These are phyloP conservation scores for Mythimna albipuncta DNA, from an alignment of 2,888 invertebrate species.

Conservation along the genomic window DNA sequence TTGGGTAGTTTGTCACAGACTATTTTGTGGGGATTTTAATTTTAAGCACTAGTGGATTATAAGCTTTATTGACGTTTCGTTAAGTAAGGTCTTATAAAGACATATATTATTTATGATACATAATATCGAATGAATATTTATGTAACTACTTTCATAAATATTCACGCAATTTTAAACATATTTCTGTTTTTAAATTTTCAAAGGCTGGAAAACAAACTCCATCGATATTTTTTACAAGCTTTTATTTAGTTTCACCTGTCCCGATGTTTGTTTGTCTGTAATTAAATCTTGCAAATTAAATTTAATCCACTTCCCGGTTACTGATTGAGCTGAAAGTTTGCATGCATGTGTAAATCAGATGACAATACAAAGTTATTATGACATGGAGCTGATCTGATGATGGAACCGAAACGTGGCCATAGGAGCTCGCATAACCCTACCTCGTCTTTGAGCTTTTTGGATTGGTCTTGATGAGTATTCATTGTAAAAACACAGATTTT, in stretches of 20 bases:
- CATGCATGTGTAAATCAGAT: too few species aligned
- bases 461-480: too few species aligned
- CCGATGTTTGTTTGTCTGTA: too few species aligned
- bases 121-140: neutral
- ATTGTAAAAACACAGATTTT: too few species aligned
- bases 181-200: neutral
- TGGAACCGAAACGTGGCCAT: too few species aligned
- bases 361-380: too few species aligned
- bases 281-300: too few species aligned
- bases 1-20: constrained; percentile 12
- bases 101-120: constrained; percentile 2
- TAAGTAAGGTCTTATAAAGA: constrained; percentile 14
- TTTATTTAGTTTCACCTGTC: neutral
- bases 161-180: neutral
- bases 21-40: constrained; percentile 26
- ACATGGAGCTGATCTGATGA: too few species aligned
- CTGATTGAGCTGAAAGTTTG: too few species aligned
- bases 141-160: neutral
- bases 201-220: neutral
- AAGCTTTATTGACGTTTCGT: constrained; percentile 2
- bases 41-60: constrained; percentile 8
- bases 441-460: too few species aligned
- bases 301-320: too few species aligned
- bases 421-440: too few species aligned
- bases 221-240: neutral